phyloP scores from a whole-genome alignment of 92 coral and sea anemone genomes.

The Epizoanthus illoricatus region DNA sequence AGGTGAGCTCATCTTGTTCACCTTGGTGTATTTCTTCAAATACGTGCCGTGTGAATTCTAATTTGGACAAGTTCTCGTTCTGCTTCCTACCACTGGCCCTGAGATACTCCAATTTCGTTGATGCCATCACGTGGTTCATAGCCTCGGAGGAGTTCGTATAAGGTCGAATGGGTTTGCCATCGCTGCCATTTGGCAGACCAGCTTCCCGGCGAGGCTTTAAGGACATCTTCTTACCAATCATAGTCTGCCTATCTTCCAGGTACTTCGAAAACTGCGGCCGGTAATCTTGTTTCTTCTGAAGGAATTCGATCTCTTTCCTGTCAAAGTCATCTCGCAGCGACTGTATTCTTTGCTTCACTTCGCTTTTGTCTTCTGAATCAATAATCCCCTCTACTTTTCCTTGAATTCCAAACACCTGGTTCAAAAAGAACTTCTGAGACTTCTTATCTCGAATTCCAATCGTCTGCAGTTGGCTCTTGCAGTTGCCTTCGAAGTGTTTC shows the following conservation, averaged over 20 bases:
- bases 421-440: conserved; percentile 47
- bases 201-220: conserved; percentile 56
- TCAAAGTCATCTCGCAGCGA: conserved; percentile 39
- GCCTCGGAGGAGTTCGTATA: conserved; percentile 61
- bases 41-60: conserved; percentile 56
- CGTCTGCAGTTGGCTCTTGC: conserved; percentile 43
- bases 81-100: conserved; percentile 49
- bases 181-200: conserved; percentile 45
- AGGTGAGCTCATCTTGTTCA: conserved; percentile 52
- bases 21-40: conserved; percentile 56
- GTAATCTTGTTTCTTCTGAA: conserved; percentile 39
- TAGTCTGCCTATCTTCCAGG: conserved; percentile 44
- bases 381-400: conserved; percentile 54
- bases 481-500: conserved; percentile 60
- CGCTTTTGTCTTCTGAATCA: conserved; percentile 59
- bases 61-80: conserved; percentile 55
- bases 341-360: conserved; percentile 44
- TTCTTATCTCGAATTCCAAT: conserved; percentile 56
- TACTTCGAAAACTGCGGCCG: conserved; percentile 49
- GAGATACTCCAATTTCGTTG: conserved; percentile 51
- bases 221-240: conserved; percentile 63
- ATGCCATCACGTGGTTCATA: conserved; percentile 63
- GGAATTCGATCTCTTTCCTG: conserved; percentile 48
- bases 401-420: conserved; percentile 51
- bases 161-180: conserved; percentile 57